Percentiles rank a stretch among this genome's conserved stretches.
These are phyloP conservation scores for Pristionchus mayeri DNA, from an alignment of 2,888 invertebrate species.

Conservation along the genomic window DNA sequence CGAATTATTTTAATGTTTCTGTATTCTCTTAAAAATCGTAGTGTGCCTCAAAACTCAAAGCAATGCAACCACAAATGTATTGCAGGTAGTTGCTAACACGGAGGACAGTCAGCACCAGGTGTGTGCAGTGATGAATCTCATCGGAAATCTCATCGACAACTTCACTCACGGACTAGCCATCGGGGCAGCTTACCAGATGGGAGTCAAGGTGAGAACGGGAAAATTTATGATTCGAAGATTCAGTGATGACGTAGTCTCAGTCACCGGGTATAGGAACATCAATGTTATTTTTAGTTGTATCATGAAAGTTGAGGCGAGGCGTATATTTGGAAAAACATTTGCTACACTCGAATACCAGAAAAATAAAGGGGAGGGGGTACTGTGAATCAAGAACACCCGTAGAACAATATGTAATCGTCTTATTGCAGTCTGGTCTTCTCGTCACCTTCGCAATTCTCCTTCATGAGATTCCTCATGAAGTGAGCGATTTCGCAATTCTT, in stretches of 20 bases:
- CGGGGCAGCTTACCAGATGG: constrained; percentile 95
- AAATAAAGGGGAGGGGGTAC: too few species aligned
- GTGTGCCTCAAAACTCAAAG: not conserved
- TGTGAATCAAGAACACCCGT: too few species aligned
- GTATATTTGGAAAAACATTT: too few species aligned
- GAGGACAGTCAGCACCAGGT: constrained; percentile 77
- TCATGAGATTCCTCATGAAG: constrained; percentile 97
- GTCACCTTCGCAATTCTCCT: constrained; percentile 94
- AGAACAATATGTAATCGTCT: not conserved
- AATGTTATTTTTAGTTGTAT: too few species aligned
- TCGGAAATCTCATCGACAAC: constrained; percentile 97
- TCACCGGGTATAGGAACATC: too few species aligned
- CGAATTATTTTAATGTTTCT: too few species aligned
- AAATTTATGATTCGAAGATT: not conserved
- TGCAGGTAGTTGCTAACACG: constrained; percentile 56
- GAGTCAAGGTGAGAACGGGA: constrained; percentile 81
- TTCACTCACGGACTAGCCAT: constrained; percentile 98
- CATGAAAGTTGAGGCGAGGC: not conserved
- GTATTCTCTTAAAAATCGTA: too few species aligned
- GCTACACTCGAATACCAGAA: too few species aligned
- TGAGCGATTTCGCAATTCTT: constrained; percentile 98
- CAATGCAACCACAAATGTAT: not conserved
- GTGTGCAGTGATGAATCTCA: constrained; percentile 92
- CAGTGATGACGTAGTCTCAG: not conserved
- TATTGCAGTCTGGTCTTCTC: constrained; percentile 85